Evolutionary conservation across 2,113 vertebrate species (phyloP), one percentile per base, ranked within the genome.

Genomic region (Myrmecobius fasciatus): DNA sequence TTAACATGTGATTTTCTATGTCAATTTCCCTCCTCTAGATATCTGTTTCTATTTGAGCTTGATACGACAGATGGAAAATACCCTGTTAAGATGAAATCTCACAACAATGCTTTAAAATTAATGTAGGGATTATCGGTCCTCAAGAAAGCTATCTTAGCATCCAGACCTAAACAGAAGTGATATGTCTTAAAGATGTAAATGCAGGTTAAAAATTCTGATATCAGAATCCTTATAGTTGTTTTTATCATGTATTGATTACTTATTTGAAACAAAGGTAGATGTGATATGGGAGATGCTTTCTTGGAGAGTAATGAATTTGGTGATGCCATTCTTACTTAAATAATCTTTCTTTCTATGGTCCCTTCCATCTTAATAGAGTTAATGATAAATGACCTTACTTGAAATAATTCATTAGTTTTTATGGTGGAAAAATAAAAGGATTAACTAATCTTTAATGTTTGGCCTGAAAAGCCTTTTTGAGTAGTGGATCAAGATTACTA

Each of bases 361-460:
- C 52, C 89, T 94, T 97, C 0, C n/a, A 92, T 96, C 25, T 94
- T 89, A 98, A 89, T 89, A 92, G 8, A 97, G 52, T 93, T 83
- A 7, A 46, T 93, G 7, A 90, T 47, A 91, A 95, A 93, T 91
- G 6, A 25, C 28, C 89, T 97, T 95, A 92, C 52, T 95, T 94
- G 89, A 53, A 49, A 52, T 97, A 97, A 97, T 97, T 89, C 94
- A 91, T 0, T 96, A 90, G 28, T 96, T 98, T 98, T 96, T 53
- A 98, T 95, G 25, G 92, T 28, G 3, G 36, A 25, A 95, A 93
- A 96, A 96, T 96, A 75, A 47, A 94, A 94, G 75, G 94, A 97
- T 98, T 96, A 96, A 24, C 97, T 97, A 96, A 97, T 90, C 90
- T 98, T 98, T 98, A 98, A 96, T 96, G 93, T 98, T 0, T 2